phyloP scores from a whole-genome alignment of 1,140 invertebrate genomes.

The Zaprionus davidi region DNA sequence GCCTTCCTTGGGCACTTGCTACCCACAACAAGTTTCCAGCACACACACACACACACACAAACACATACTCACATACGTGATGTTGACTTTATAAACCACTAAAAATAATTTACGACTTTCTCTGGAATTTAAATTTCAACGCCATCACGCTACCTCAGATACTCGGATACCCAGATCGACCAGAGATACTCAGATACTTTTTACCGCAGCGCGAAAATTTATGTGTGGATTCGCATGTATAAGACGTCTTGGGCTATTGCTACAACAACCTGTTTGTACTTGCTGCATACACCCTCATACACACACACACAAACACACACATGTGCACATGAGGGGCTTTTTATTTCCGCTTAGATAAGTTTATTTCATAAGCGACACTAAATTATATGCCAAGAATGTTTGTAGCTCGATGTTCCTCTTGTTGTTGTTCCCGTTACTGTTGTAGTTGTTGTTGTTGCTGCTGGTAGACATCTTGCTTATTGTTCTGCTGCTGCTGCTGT shows the following conservation, averaged over 20 bases:
- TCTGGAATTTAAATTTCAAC: slow-evolving; percentile 79
- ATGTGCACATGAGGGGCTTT: slow-evolving; percentile 42
- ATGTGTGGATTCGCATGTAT: slow-evolving; percentile 62
- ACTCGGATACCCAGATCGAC: slow-evolving; percentile 17
- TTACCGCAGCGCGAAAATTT: slow-evolving; percentile 66
- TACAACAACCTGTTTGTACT: slow-evolving; percentile 70
- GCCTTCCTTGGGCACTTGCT: slow-evolving; percentile 40
- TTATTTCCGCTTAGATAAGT: slow-evolving; percentile 83
- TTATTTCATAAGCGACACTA: slow-evolving; percentile 83
- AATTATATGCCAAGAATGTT: slow-evolving; percentile 78
- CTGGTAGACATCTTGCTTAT: slow-evolving; percentile 80
- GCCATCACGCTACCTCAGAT: slow-evolving; percentile 53
- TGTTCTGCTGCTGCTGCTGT: slow-evolving; percentile 55
- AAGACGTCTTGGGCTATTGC: slow-evolving; percentile 28
- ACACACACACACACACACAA: neutral
- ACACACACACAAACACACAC: slow-evolving; percentile 17
- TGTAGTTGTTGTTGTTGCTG: slow-evolving; percentile 43
- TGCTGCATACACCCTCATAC: slow-evolving; percentile 37
- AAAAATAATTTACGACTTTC: slow-evolving; percentile 83
- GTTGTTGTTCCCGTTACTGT: slow-evolving; percentile 28
- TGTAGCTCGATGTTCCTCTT: neutral
- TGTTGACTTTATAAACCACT: slow-evolving; percentile 77
- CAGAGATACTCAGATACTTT: slow-evolving; percentile 68
- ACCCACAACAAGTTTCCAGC: slow-evolving; percentile 40
- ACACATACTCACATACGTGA: slow-evolving; percentile 15